Evolutionary conservation across 92 coral and sea anemone genomes (phyloP).

Genomic region (Parazoanthus atlanticus): DNA sequence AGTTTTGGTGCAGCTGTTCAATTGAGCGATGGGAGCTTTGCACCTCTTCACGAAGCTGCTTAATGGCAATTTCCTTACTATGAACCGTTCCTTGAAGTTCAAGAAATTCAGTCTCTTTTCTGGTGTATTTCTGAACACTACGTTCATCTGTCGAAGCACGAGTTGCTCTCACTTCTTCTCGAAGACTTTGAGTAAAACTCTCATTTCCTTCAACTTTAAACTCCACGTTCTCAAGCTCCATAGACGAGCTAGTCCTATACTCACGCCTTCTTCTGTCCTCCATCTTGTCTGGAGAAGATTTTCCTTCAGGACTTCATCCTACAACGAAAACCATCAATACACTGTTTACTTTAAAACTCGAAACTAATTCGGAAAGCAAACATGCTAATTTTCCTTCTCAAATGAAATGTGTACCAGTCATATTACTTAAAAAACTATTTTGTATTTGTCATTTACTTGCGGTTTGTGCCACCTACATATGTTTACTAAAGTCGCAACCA

Average conservation of each 20-base stretch:
- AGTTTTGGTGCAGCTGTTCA: constrained; percentile 82
- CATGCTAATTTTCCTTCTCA: not conserved
- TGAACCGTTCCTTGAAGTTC: constrained; percentile 76
- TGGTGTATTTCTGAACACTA: constrained; percentile 34
- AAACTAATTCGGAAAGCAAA: not conserved
- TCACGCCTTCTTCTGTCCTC: constrained; percentile 21
- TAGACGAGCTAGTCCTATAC: constrained; percentile 14
- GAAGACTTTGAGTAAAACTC: constrained; percentile 55
- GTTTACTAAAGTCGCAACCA: constrained; percentile 5
- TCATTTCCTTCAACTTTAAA: constrained; percentile 78
- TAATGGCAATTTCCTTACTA: constrained; percentile 75
- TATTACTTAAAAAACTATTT: not conserved
- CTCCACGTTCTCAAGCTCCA: constrained; percentile 79
- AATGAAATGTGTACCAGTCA: not conserved
- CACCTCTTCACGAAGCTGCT: constrained; percentile 79
- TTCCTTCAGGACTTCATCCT: not conserved
- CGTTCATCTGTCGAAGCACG: constrained; percentile 45
- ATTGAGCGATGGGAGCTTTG: constrained; percentile 63
- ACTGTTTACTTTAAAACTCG: not conserved
- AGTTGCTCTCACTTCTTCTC: constrained; percentile 60
- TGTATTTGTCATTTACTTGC: constrained; percentile 8
- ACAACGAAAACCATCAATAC: not conserved
- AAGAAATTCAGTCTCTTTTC: constrained; percentile 63
- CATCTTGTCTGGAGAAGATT: constrained; percentile 20
- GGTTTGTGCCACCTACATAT: constrained; percentile 36